Conservation (phyloP, 2,888 invertebrate species). For the Drosophila maculinotata region DNA sequence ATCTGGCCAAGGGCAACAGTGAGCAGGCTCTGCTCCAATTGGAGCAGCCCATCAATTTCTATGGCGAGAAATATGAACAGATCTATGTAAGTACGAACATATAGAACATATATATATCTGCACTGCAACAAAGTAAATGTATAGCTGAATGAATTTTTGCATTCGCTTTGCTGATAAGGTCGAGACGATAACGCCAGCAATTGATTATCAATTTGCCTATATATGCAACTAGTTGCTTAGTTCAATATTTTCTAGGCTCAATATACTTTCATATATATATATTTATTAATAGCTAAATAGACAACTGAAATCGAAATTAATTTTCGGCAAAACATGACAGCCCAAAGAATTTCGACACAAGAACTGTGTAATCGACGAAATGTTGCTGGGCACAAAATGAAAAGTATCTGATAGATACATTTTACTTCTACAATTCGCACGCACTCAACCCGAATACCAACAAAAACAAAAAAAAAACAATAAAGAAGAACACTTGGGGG, state of each 20-base stretch:
- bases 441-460: slow-evolving; percentile 49
- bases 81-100: slow-evolving; percentile 91
- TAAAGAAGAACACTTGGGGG: slow-evolving; percentile 42
- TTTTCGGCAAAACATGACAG: slow-evolving; percentile 73
- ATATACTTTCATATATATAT: neutral
- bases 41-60: slow-evolving; percentile 90
- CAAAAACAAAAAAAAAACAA: neutral
- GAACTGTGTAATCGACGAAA: slow-evolving; percentile 36
- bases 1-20: slow-evolving; percentile 82
- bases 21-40: slow-evolving; percentile 79
- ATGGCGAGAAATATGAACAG: slow-evolving; percentile 90
- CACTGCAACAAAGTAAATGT: slow-evolving; percentile 29
- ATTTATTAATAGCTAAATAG: slow-evolving; percentile 61
- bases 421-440: slow-evolving; percentile 51
- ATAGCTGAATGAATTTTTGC: slow-evolving; percentile 61
- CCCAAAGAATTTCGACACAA: slow-evolving; percentile 24
- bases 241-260: slow-evolving; percentile 24
- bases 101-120: slow-evolving; percentile 7
- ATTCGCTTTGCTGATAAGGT: slow-evolving; percentile 38
- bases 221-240: slow-evolving; percentile 46
- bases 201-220: slow-evolving; percentile 43
- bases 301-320: slow-evolving; percentile 51
- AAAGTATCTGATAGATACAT: slow-evolving; percentile 16
- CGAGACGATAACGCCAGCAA: slow-evolving; percentile 20
- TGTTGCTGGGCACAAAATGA: slow-evolving; percentile 20